Evolutionary conservation across 1,140 invertebrate genomes (phyloP).

Genomic region (fruit fly (Drosophila melanogaster)): DNA sequence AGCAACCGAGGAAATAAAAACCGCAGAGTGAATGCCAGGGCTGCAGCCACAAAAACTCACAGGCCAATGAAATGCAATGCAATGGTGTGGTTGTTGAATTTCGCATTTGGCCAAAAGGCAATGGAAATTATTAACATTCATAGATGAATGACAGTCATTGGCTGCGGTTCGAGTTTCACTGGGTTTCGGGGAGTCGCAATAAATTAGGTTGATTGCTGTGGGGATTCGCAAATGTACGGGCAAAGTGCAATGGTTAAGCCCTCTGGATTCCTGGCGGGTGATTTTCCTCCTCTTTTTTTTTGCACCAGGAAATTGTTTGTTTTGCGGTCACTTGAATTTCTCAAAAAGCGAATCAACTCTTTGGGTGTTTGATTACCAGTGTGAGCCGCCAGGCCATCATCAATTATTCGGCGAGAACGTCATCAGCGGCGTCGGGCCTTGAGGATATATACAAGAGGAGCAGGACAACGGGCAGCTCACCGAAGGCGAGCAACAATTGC

Average conservation of each 20-base stretch:
- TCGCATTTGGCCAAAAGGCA: slow-evolving; percentile 21
- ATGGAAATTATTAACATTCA: slow-evolving; percentile 57
- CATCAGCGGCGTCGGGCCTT: slow-evolving; percentile 43
- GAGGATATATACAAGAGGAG: slow-evolving; percentile 1
- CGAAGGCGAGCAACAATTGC: slow-evolving; percentile 68
- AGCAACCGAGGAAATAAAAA: slow-evolving; percentile 43
- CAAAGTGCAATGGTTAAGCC: slow-evolving; percentile 11
- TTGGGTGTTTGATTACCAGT: slow-evolving; percentile 70
- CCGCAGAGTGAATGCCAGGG: slow-evolving; percentile 32
- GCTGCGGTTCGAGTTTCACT: slow-evolving; percentile 16
- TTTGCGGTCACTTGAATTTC: slow-evolving; percentile 43
- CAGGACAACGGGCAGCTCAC: slow-evolving; percentile 1
- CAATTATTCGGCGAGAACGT: slow-evolving; percentile 64
- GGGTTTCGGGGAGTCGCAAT: slow-evolving; percentile 41
- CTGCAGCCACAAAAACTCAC: slow-evolving; percentile 20
- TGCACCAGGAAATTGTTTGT: slow-evolving; percentile 46
- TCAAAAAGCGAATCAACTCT: slow-evolving; percentile 66
- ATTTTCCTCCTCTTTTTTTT: background rate
- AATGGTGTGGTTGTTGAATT: slow-evolving; percentile 32
- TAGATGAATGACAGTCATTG: slow-evolving; percentile 54
- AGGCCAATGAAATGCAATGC: slow-evolving; percentile 1
- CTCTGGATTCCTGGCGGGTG: slow-evolving; percentile 6
- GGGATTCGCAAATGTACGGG: slow-evolving; percentile 31
- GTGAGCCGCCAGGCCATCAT: slow-evolving; percentile 56
- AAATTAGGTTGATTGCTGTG: slow-evolving; percentile 79